phyloP scores from a whole-genome alignment of 2,888 invertebrate genomes.

The Dioctria rufipes region DNA sequence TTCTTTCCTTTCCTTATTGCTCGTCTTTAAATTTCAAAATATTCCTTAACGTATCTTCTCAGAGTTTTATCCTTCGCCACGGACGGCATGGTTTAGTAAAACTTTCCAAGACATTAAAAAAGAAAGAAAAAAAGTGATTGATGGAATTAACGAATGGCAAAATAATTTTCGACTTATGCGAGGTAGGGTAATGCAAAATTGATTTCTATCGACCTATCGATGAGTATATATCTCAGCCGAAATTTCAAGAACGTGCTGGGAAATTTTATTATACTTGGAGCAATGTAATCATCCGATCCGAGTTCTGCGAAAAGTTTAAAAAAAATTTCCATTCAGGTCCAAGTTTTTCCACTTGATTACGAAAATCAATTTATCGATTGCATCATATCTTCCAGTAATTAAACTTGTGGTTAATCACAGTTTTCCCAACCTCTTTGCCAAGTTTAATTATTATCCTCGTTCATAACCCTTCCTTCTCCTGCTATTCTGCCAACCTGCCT shows the following conservation, averaged over 20 bases:
- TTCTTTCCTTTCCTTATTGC: too few species aligned
- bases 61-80: neutral
- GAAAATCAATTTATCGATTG: conserved; percentile 8
- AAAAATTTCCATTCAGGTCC: too few species aligned
- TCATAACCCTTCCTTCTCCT: neutral
- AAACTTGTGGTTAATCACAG: conserved; percentile 21
- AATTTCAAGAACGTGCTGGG: neutral
- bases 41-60: neutral
- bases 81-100: neutral
- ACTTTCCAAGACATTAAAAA: conserved; percentile 17
- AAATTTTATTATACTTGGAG: neutral
- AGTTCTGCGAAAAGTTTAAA: too few species aligned
- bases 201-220: neutral
- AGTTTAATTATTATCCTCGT: too few species aligned
- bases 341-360: conserved; percentile 4
- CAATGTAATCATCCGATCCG: too few species aligned
- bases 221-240: neutral
- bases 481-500: neutral
- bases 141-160: conserved; percentile 22
- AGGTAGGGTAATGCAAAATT: neutral
- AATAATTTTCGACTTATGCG: conserved; percentile 3
- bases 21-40: neutral
- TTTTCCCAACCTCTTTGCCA: neutral
- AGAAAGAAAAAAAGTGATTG: neutral
- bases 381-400: neutral